A percentile compares a stretch with the other conserved stretches of the same genome.
Conservation (phyloP, 2,888 invertebrate species). For the Diaphora mendica region DNA sequence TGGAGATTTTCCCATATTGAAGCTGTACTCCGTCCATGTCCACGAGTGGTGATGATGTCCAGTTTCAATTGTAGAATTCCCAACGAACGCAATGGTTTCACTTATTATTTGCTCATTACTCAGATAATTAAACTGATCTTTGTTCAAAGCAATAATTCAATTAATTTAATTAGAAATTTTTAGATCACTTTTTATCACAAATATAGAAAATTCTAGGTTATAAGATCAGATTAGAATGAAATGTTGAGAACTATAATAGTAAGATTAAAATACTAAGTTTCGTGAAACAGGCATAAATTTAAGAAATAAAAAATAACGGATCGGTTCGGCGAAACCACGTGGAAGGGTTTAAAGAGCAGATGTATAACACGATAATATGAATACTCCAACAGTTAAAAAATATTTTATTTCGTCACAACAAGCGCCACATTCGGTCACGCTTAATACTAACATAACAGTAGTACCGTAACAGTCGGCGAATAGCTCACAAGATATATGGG, state of each 20-base stretch:
- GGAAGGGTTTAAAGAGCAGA: constrained; percentile 68
- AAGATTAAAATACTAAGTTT: background rate
- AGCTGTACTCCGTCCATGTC: background rate
- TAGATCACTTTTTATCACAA: background rate
- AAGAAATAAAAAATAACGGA: background rate
- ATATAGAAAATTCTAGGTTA: background rate
- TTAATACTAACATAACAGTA: constrained; percentile 76
- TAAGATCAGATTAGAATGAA: background rate
- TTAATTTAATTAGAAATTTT: no score
- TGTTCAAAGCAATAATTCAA: background rate
- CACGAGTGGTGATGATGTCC: background rate
- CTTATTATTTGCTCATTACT: background rate
- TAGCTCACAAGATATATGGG: constrained; percentile 42
- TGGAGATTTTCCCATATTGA: background rate
- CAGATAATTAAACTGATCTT: background rate
- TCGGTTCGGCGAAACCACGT: constrained; percentile 42
- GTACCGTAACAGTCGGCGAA: constrained; percentile 33
- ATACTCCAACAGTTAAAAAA: constrained; percentile 81
- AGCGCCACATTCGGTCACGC: constrained; percentile 56
- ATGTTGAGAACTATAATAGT: background rate
- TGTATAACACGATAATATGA: constrained; percentile 74
- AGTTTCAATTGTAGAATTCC: background rate
- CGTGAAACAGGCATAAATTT: background rate
- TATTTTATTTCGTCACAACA: constrained; percentile 78
- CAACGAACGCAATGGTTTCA: background rate